Conservation (phyloP, 2,888 invertebrate species). For the Rosalia funebris region DNA sequence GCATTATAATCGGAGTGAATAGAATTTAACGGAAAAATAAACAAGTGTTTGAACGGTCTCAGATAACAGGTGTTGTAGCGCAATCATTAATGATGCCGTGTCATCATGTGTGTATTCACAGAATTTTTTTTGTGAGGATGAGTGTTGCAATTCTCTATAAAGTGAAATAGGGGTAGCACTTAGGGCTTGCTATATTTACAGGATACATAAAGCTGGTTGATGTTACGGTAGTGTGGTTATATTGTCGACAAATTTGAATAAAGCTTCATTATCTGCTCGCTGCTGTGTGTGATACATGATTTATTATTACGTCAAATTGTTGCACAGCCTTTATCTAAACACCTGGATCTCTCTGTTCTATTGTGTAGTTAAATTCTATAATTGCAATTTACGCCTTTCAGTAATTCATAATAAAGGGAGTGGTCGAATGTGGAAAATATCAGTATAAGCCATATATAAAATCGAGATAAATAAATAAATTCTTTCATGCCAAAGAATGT, state of each 20-base stretch:
- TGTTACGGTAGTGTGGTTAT: constrained; percentile 37
- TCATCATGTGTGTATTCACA: constrained; percentile 38
- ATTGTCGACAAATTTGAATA: constrained; percentile 42
- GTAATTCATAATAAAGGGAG: not conserved
- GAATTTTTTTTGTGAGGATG: constrained; percentile 39
- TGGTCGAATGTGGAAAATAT: not conserved
- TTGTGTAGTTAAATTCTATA: constrained; percentile 31
- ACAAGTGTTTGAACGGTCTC: constrained; percentile 27
- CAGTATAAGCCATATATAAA: no score
- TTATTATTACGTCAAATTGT: constrained; percentile 42
- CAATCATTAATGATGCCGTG: constrained; percentile 42
- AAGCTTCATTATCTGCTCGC: constrained; percentile 43
- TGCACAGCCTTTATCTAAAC: constrained; percentile 41
- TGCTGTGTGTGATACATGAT: constrained; percentile 36
- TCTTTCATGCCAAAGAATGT: no score
- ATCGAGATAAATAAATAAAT: no score
- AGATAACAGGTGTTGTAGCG: constrained; percentile 46
- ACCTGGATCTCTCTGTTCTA: constrained; percentile 40
- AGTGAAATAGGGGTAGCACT: constrained; percentile 41
- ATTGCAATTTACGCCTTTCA: constrained; percentile 15
- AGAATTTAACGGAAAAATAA: constrained; percentile 18
- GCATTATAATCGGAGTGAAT: not conserved
- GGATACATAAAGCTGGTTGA: constrained; percentile 21
- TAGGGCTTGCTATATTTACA: constrained; percentile 32
- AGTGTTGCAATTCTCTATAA: constrained; percentile 37